phyloP scores from a whole-genome alignment of 30 jellyfish, hydroid and myxozoan genomes.

The Aurelia aurita region DNA sequence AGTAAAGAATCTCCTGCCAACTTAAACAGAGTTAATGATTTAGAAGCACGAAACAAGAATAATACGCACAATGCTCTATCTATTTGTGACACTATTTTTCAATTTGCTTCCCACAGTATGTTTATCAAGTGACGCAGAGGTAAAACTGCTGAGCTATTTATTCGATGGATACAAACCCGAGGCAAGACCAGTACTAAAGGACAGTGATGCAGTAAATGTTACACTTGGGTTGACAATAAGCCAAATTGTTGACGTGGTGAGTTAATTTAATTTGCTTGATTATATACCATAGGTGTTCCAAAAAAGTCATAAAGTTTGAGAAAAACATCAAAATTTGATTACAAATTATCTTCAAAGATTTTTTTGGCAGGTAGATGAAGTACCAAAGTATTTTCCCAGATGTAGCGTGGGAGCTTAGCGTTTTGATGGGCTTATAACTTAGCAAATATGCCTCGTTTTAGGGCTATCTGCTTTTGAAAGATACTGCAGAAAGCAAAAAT shows the following conservation, averaged over 20 bases:
- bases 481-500: no score
- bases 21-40: no score
- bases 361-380: not conserved
- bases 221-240: constrained; percentile 80
- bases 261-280: not conserved
- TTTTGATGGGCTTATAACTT: no score
- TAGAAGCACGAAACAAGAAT: no score
- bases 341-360: not conserved
- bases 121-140: constrained; percentile 54
- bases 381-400: not conserved
- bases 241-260: constrained; percentile 83
- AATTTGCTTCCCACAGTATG: constrained; percentile 30
- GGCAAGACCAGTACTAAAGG: constrained; percentile 79
- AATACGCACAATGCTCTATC: no score
- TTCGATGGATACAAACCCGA: constrained; percentile 63
- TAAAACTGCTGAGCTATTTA: constrained; percentile 28
- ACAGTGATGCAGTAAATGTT: constrained; percentile 79
- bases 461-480: no score
- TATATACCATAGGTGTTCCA: not conserved
- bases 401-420: no score
- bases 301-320: not conserved
- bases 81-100: no score
- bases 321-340: not conserved
- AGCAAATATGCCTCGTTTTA: no score
- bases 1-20: no score